Percentiles rank a stretch among this genome's conserved stretches.
Conservation (phyloP, 2,888 invertebrate species). For the Schizotus pectinicornis region DNA sequence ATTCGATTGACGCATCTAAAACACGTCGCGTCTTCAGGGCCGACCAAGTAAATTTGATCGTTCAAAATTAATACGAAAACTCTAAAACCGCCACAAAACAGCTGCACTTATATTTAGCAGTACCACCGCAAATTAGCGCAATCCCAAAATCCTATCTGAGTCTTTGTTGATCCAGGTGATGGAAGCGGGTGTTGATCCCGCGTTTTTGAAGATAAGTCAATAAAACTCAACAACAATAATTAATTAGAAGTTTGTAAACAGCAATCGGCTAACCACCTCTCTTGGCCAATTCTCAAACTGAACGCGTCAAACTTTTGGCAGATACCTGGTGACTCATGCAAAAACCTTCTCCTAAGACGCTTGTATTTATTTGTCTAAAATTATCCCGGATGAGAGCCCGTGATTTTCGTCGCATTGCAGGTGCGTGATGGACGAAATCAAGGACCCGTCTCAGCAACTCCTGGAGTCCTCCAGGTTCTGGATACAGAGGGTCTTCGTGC, state of each 20-base stretch:
- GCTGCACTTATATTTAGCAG: too few species aligned
- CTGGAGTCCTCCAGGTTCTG: slow-evolving; percentile 59
- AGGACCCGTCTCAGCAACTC: slow-evolving; percentile 46
- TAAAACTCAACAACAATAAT: slow-evolving; percentile 2
- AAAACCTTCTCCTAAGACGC: not conserved
- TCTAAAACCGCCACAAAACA: too few species aligned
- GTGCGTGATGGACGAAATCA: slow-evolving; percentile 21
- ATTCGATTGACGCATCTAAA: too few species aligned
- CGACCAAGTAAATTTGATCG: too few species aligned
- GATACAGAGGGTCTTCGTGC: slow-evolving; percentile 69
- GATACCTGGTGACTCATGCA: too few species aligned
- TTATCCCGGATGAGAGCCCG: not conserved
- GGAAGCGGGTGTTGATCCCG: too few species aligned
- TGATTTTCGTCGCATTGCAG: slow-evolving; percentile 8
- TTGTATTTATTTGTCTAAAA: not conserved
- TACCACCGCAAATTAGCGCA: too few species aligned
- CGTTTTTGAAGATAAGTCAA: not conserved
- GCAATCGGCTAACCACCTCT: slow-evolving; percentile 14
- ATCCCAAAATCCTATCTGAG: too few species aligned
- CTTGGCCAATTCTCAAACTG: slow-evolving; percentile 11
- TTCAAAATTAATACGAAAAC: too few species aligned
- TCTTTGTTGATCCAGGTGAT: too few species aligned
- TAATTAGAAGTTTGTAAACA: slow-evolving; percentile 19
- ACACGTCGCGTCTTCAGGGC: too few species aligned
- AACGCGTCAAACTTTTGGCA: slow-evolving; percentile 3